Evolutionary conservation across 92 coral and sea anemone genomes (phyloP).

Genomic region (Hydrozoanthus gracilis): DNA sequence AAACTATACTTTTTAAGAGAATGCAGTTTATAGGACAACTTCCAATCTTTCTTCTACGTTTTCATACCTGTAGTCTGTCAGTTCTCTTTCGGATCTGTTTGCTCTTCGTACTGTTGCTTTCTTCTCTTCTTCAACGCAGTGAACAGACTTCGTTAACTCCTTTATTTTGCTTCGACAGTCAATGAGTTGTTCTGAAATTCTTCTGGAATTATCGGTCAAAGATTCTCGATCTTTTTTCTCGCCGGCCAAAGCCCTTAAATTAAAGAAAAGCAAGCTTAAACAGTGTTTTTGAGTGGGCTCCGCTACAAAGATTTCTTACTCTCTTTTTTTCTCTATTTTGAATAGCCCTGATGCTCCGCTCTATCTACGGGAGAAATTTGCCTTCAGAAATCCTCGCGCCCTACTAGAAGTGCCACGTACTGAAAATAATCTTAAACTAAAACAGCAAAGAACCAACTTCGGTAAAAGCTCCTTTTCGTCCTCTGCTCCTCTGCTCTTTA

Average conservation of each 20-base stretch:
- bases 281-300: too few relatives aligned
- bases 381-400: too few relatives aligned
- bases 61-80: slow-evolving; percentile 10
- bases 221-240: slow-evolving; percentile 26
- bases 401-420: too few relatives aligned
- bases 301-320: too few relatives aligned
- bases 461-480: too few relatives aligned
- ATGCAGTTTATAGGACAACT: neutral
- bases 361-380: too few relatives aligned
- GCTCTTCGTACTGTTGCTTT: neutral
- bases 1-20: too few relatives aligned
- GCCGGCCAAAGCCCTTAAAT: neutral
- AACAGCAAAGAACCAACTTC: too few relatives aligned
- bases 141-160: neutral
- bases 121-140: slow-evolving; percentile 31
- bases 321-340: too few relatives aligned
- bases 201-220: slow-evolving; percentile 9
- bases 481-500: too few relatives aligned
- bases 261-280: neutral
- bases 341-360: too few relatives aligned
- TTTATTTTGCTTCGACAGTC: neutral
- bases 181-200: slow-evolving; percentile 24
- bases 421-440: too few relatives aligned
- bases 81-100: slow-evolving; percentile 11
- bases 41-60: neutral